A percentile compares a stretch with the other conserved stretches of the same genome.
Conservation (phyloP, 1,140 invertebrate genomes). For the Goniozus legneri region DNA sequence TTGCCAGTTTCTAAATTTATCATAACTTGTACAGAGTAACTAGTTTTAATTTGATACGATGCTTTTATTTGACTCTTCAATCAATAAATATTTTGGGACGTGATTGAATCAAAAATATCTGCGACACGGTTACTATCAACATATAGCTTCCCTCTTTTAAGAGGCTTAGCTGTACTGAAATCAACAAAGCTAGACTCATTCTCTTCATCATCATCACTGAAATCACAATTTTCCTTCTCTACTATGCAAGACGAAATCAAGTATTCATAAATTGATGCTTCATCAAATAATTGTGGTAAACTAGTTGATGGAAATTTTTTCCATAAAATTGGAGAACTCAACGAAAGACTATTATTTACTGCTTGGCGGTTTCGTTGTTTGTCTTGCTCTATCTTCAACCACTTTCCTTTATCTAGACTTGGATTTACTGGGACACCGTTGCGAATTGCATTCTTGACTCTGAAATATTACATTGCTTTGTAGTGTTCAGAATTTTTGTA, state of each 20-base stretch:
- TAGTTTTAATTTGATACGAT: neutral
- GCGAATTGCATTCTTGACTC: neutral
- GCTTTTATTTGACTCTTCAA: slow-evolving; percentile 1
- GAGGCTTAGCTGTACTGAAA: neutral
- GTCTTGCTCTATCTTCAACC: neutral
- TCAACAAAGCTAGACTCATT: neutral
- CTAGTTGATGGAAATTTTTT: neutral
- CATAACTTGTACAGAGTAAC: slow-evolving; percentile 6
- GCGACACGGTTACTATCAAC: neutral
- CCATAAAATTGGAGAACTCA: no score
- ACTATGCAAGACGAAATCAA: neutral
- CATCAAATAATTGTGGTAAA: neutral
- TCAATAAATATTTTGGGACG: slow-evolving; percentile 1
- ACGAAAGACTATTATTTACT: no score
- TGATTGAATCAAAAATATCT: neutral
- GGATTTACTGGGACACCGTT: neutral
- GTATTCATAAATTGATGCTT: slow-evolving; percentile 2
- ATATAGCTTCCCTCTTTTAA: neutral
- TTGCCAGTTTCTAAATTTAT: neutral
- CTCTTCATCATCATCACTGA: neutral
- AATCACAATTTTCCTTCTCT: neutral
- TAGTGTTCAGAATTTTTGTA: no score
- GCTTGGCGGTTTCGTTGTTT: neutral
- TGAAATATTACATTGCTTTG: no score
- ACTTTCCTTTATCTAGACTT: slow-evolving; percentile 6